Evolutionary conservation across 2,113 vertebrate genomes (phyloP).

Genomic region (Bothrops jararaca): DNA sequence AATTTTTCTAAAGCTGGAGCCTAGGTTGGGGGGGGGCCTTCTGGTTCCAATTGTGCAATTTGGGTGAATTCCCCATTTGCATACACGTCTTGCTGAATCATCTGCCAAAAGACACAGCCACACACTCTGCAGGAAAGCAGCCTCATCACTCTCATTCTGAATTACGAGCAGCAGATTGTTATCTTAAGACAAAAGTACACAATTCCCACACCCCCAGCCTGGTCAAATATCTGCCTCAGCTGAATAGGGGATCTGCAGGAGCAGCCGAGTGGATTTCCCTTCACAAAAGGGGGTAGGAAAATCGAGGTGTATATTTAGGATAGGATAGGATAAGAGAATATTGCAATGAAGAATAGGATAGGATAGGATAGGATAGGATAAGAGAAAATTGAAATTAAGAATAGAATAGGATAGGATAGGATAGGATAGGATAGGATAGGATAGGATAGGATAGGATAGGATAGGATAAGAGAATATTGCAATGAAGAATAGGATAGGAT

Average conservation of each 20-base stretch:
- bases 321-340: too few species aligned
- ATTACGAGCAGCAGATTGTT: neutral
- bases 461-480: too few species aligned
- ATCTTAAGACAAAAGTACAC: neutral
- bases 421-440: too few species aligned
- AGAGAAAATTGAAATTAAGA: too few species aligned
- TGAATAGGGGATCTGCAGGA: neutral
- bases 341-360: too few species aligned
- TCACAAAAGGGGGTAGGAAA: neutral
- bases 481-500: too few species aligned
- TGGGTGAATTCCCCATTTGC: neutral
- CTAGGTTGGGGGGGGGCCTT: accelerated
- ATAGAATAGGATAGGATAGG: too few species aligned
- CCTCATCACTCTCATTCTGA: neutral
- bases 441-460: too few species aligned
- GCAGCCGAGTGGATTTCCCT: neutral
- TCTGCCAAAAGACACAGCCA: neutral
- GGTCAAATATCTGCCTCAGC: accelerated
- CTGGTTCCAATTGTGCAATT: neutral
- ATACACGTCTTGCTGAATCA: neutral
- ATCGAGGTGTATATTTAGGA: too few species aligned
- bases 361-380: too few species aligned
- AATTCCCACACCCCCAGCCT: accelerated
- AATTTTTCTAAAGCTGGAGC: neutral
- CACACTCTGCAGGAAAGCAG: neutral